phyloP scores from a whole-genome alignment of 2,888 invertebrate genomes.

The Geophilus truncorum region DNA sequence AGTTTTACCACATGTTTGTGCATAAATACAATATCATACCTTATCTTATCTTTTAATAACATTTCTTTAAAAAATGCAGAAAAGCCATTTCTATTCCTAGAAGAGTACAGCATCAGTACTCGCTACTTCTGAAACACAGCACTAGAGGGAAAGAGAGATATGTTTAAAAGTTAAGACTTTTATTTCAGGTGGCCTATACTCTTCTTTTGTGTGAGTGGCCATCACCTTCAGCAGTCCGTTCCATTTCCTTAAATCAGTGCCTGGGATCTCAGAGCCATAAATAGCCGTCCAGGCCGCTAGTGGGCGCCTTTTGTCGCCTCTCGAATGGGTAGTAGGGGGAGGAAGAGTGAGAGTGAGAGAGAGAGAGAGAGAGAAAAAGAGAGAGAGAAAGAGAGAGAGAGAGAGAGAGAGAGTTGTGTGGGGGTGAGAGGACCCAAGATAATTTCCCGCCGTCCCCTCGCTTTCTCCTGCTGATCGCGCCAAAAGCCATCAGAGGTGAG shows the following conservation, averaged over 20 bases:
- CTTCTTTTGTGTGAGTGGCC: conserved; percentile 27
- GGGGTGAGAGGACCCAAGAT: conserved; percentile 27
- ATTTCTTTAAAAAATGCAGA: too few species aligned
- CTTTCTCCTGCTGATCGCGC: conserved; percentile 27
- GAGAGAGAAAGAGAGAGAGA: not conserved
- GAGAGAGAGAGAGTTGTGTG: conserved; percentile 21
- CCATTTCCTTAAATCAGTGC: conserved; percentile 27
- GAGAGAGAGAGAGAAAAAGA: not conserved
- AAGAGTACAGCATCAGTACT: not conserved
- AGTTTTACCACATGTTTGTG: too few species aligned
- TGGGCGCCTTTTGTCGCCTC: conserved; percentile 27
- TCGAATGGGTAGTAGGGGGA: conserved; percentile 3
- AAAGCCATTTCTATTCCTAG: too few species aligned
- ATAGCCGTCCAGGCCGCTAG: conserved; percentile 27
- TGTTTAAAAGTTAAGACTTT: not conserved
- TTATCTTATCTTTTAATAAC: too few species aligned
- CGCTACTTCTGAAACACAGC: not conserved
- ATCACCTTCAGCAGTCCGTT: conserved; percentile 22
- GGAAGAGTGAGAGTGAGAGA: not conserved
- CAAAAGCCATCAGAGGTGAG: conserved; percentile 27
- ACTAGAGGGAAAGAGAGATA: not conserved
- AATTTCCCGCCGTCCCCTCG: conserved; percentile 27
- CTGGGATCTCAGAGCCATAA: conserved; percentile 21
- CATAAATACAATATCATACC: too few species aligned
- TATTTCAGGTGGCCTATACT: conserved; percentile 12